Evolutionary conservation across 2,113 vertebrate species (phyloP), one percentile per base, ranked within the genome.

Genomic region (Perca fluviatilis): DNA sequence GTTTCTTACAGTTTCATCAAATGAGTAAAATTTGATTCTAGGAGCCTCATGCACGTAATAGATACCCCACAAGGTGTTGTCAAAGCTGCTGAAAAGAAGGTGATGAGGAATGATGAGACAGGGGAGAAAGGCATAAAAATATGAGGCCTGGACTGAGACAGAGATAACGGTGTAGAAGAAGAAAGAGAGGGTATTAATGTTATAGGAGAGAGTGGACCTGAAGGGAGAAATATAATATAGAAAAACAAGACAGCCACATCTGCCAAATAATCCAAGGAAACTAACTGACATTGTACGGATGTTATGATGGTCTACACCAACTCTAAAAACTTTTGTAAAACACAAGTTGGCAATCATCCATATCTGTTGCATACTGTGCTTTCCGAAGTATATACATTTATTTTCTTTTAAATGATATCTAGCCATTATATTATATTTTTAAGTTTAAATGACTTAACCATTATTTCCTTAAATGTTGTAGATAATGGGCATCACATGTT

Each of bases 1-100:
- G 50, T 60, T 91, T 86, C 60, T 77, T 80, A 87, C 70, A 82
- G 81, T 90, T 87, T 91, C 74, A 85, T 90, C 73, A 86, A 90
- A 91, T 83, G 27, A 79, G 82, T 85, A 83, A 80, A 90, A 89
- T 79, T 87, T 56, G 77, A 90, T 84, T 88, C 57, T 57, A 30
- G 70, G 36, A 5, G 63, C 49, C 8, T 43, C 2, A 5, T 79
- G 77, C 50, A 61, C 36, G 19, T 25, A 69, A 83, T 66, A 83
- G 79, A 84, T 47, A 85, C 57, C 79, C 80, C 79, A 85, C 71
- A 82, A 78, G 76, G 75, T 81, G 79, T 85, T 19, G 40, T 86
- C 66, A 82, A 79, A 79, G 71, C 8, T 58, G 54, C 65, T 33
- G 56, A 77, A 74, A 66, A 73, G 33, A 74, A 9, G 11, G 19